These are phyloP conservation scores for Agrochola lychnidis DNA, from an alignment of 2,888 invertebrate species.

Conservation along the genomic window DNA sequence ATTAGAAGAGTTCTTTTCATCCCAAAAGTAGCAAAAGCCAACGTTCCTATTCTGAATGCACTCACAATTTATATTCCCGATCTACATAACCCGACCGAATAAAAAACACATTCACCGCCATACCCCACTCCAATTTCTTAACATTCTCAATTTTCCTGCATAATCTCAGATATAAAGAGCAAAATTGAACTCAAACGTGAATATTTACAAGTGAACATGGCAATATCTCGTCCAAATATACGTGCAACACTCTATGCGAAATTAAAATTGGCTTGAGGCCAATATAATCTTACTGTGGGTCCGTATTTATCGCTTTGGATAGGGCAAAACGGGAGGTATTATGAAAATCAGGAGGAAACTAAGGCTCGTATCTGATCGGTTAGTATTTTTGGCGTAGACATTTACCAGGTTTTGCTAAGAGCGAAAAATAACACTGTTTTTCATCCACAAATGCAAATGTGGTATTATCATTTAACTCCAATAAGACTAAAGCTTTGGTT, in stretches of 20 bases:
- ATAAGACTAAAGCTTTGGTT: too few relatives aligned
- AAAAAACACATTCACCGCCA: conserved; percentile 53
- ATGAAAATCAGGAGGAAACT: conserved; percentile 63
- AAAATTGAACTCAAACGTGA: conserved; percentile 69
- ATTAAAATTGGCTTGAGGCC: conserved; percentile 87
- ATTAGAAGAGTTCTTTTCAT: conserved; percentile 57
- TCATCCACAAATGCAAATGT: not conserved
- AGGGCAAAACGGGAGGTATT: conserved; percentile 57
- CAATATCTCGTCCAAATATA: conserved; percentile 77
- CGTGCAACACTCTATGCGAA: conserved; percentile 80
- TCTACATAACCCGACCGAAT: conserved; percentile 54
- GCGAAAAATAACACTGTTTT: not conserved
- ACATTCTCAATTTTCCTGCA: conserved; percentile 57
- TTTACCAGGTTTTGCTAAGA: not conserved
- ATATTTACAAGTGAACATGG: conserved; percentile 74
- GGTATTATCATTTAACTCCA: too few relatives aligned
- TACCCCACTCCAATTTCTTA: conserved; percentile 52
- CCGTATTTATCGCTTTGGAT: conserved; percentile 78
- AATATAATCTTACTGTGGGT: conserved; percentile 83
- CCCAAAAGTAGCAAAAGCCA: conserved; percentile 50
- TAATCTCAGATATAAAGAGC: conserved; percentile 66
- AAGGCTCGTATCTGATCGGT: conserved; percentile 27
- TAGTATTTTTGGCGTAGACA: conserved; percentile 6
- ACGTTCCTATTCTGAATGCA: conserved; percentile 58
- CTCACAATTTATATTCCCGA: conserved; percentile 58